Base-by-base conservation (phyloP, 2,888 invertebrate genomes). In the Ceraclea dissimilis region DNA sequence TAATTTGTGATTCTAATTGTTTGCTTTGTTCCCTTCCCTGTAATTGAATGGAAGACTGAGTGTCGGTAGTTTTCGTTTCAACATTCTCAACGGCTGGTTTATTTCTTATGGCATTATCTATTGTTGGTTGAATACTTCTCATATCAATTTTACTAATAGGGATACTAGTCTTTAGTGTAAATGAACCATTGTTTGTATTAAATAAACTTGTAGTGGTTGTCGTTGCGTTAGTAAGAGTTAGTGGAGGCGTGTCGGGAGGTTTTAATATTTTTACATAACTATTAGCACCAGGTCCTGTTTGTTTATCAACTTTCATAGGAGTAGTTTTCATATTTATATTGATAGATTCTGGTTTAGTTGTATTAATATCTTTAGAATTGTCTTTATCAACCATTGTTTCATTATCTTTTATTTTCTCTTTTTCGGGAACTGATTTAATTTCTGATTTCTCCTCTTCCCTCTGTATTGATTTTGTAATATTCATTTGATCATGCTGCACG, bases 141-240 rank as follows among this genome's bases (percentile, higher is more conserved):
- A 57, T 58, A 46, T 58, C 58, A 26, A 56, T 58, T 52, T 58
- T 55, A 44, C 58, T 75, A 49, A 76, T 76, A 2, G 77, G 77
- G 63, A 77, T 77, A 63, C 76, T 76, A 0, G 77, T 76, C 70
- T 74, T 77, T 16, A 77, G 64, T 60, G 76, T 76, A 51, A 72
- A 75, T 50, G 73, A 66, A 66, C 76, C 76, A 11, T 66, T 21
- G 69, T 61, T 65, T 75, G 76, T n/a, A 55, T 13, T 53, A 10
- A 26, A 6, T 22, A 22, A 20, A 18, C 16, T 39, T 39, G 39
- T 39, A 4, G 39, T n/a, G 13, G 8, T 19, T 46, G 18, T 17
- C 4, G 8, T 19, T 46, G 18, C 5, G 18, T 13, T 20, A 19
- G 4, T 20, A 8, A 19, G 8, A 19, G 18, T 46, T 46, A 8